These are phyloP conservation scores for Phyllostomus discolor DNA, from an alignment of 2,113 vertebrate species.

Conservation along the genomic window DNA sequence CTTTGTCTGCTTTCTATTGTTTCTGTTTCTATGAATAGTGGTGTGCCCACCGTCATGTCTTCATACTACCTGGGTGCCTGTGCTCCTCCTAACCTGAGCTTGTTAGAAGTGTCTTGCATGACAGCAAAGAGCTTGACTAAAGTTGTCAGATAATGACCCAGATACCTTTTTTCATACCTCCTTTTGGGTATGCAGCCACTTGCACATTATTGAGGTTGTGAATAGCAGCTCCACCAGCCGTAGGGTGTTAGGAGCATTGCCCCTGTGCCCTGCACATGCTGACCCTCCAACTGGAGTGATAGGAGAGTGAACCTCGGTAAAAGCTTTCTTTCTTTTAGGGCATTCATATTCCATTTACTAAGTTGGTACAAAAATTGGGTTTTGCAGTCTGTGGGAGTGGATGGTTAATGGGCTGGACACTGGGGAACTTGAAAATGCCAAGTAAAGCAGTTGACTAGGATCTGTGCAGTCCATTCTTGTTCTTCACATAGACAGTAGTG, in stretches of 20 bases:
- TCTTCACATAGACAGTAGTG: neutral
- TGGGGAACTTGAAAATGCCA: neutral
- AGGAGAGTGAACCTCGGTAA: neutral
- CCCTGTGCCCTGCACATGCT: neutral
- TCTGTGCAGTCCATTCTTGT: neutral
- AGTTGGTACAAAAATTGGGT: neutral
- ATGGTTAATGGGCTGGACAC: neutral
- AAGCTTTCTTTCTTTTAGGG: neutral
- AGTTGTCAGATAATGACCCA: neutral
- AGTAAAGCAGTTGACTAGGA: neutral
- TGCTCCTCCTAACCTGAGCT: neutral
- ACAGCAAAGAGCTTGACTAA: neutral
- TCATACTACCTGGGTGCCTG: neutral
- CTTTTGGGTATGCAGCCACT: neutral
- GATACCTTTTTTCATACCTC: neutral
- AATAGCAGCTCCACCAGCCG: neutral
- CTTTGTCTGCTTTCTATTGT: constrained; percentile 3
- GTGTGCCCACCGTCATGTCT: neutral
- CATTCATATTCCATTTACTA: neutral
- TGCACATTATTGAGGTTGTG: neutral
- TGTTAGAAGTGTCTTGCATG: neutral
- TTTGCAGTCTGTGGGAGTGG: neutral
- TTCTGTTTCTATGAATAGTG: neutral
- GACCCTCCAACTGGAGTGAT: neutral
- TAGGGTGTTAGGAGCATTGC: neutral